Conservation (phyloP, 2,888 invertebrate genomes). For the Drosophila planitibia region DNA sequence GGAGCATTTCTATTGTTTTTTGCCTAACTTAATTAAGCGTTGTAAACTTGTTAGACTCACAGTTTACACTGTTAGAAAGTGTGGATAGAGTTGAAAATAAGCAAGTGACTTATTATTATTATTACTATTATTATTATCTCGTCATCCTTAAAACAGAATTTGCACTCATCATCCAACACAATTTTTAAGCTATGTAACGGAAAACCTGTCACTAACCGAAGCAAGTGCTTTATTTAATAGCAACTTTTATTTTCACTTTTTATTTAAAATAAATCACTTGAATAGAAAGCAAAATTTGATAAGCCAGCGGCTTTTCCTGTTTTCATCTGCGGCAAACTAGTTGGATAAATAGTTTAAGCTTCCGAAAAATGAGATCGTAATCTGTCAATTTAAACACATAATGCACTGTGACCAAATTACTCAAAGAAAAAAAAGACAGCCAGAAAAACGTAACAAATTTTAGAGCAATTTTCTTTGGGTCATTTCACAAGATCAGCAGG, state of each 20-base stretch:
- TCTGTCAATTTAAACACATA: slow-evolving; percentile 8
- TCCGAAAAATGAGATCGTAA: slow-evolving; percentile 22
- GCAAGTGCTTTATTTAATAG: background rate
- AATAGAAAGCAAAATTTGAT: background rate
- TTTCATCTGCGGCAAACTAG: slow-evolving; percentile 21
- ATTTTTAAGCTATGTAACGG: background rate
- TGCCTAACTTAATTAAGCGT: slow-evolving; percentile 64
- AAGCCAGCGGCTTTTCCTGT: slow-evolving; percentile 7
- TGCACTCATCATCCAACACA: background rate
- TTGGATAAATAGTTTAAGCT: slow-evolving; percentile 11
- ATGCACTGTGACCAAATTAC: slow-evolving; percentile 13
- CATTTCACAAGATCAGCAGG: slow-evolving; percentile 54
- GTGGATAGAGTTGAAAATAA: background rate
- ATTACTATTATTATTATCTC: background rate
- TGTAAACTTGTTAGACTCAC: slow-evolving; percentile 19
- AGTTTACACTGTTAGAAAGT: slow-evolving; percentile 2
- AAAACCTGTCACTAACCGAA: background rate
- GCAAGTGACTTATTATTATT: background rate
- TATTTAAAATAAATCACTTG: background rate
- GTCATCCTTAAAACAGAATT: background rate
- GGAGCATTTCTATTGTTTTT: slow-evolving; percentile 38
- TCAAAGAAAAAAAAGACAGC: background rate
- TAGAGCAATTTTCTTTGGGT: slow-evolving; percentile 29
- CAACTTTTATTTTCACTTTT: background rate
- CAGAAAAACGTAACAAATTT: background rate